These are phyloP conservation scores for Galeopterus variegatus DNA, from an alignment of 2,113 vertebrate species.

Conservation along the genomic window DNA sequence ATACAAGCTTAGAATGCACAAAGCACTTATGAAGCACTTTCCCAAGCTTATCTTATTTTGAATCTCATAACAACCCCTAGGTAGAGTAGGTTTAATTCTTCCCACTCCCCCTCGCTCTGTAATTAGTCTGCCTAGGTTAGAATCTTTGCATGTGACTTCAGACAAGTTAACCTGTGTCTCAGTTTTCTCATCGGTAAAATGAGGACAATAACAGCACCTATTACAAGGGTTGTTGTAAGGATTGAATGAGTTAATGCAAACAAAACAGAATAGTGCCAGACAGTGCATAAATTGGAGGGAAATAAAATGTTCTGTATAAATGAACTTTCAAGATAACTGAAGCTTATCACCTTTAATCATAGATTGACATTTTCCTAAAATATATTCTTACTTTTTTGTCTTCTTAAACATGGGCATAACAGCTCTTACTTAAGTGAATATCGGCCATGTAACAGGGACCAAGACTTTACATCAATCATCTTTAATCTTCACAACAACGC, in stretches of 20 bases:
- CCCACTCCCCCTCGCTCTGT: background rate
- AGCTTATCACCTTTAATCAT: conserved; percentile 18
- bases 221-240: background rate
- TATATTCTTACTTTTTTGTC: conserved; percentile 18
- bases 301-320: background rate
- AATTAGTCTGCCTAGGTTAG: background rate
- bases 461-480: background rate
- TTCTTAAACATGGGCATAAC: background rate
- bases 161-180: background rate
- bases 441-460: background rate
- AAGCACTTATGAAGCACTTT: background rate
- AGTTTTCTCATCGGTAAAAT: conserved; percentile 36
- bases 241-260: background rate
- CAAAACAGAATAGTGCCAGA: background rate
- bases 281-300: background rate
- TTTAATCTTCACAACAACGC: conserved; percentile 1
- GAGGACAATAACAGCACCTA: background rate
- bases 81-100: background rate
- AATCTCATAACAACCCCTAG: background rate
- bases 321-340: conserved; percentile 29
- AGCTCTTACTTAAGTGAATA: background rate
- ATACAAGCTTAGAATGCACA: background rate
- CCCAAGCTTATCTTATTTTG: conserved; percentile 15
- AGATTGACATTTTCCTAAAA: background rate
- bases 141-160: background rate